phyloP scores from a whole-genome alignment of 2,113 vertebrate genomes.

The Pogona vitticeps region DNA sequence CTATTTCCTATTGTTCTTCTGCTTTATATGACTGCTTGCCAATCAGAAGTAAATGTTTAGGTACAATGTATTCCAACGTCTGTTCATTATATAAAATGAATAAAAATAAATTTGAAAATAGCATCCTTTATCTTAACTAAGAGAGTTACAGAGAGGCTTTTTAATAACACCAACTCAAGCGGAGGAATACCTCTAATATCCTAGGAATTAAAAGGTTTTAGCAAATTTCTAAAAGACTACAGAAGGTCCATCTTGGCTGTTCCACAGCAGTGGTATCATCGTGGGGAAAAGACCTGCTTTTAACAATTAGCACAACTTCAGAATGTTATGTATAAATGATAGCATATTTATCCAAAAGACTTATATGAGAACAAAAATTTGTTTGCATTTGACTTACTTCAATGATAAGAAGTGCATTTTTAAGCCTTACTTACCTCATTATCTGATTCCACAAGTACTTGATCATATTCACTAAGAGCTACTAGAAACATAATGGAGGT shows the following conservation, averaged over 20 bases:
- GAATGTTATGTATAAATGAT: background rate
- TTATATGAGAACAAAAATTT: background rate
- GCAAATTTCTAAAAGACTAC: background rate
- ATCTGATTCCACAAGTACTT: slow-evolving; percentile 95
- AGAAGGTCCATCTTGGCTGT: background rate
- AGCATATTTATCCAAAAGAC: background rate
- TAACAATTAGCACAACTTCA: background rate
- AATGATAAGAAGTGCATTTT: background rate
- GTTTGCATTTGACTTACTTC: background rate
- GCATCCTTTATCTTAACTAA: background rate
- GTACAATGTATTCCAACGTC: no score
- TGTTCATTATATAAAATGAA: background rate
- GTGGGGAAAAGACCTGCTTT: background rate
- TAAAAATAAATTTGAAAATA: background rate
- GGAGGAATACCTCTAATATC: background rate
- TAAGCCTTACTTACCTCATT: slow-evolving; percentile 85
- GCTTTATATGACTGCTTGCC: background rate
- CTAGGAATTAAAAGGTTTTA: background rate
- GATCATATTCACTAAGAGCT: slow-evolving; percentile 97
- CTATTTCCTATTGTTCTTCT: background rate
- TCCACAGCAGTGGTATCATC: background rate
- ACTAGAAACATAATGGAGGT: slow-evolving; percentile 98
- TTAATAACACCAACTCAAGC: background rate
- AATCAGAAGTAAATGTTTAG: background rate
- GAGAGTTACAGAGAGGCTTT: background rate